Conservation (phyloP, 2,888 invertebrate species). For the Pediacus dermestoides region DNA sequence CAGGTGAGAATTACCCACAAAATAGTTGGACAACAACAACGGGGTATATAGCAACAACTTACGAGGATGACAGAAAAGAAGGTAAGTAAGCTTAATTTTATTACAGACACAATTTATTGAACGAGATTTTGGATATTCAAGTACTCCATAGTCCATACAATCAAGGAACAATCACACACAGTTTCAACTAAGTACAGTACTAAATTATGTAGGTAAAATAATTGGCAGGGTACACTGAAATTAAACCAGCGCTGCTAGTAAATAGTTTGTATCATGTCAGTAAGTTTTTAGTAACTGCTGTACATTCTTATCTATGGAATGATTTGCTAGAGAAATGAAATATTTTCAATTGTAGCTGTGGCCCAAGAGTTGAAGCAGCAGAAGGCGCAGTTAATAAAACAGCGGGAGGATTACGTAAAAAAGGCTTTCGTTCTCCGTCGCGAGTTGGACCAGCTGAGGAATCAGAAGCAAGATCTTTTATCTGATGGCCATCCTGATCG, state of each 20-base stretch:
- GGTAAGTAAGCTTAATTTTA: too few relatives aligned
- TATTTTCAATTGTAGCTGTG: conserved; percentile 56
- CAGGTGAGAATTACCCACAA: conserved; percentile 26
- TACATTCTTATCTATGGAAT: too few relatives aligned
- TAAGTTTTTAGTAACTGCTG: too few relatives aligned
- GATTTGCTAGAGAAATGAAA: conserved; percentile 9
- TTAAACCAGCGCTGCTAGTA: too few relatives aligned
- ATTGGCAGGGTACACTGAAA: too few relatives aligned
- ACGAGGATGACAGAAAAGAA: neutral
- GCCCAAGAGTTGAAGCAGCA: conserved; percentile 80
- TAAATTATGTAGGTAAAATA: too few relatives aligned
- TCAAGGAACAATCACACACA: too few relatives aligned
- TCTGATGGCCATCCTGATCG: conserved; percentile 61
- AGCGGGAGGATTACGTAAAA: conserved; percentile 77
- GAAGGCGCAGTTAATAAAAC: conserved; percentile 73
- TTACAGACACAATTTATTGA: too few relatives aligned
- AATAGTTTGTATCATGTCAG: too few relatives aligned
- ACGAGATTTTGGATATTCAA: neutral
- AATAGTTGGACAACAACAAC: conserved; percentile 34
- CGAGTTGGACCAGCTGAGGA: conserved; percentile 73
- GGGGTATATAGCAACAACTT: conserved; percentile 16
- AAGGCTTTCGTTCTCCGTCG: conserved; percentile 70
- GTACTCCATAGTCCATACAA: too few relatives aligned
- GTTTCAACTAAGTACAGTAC: too few relatives aligned
- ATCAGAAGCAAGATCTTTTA: conserved; percentile 73